Conservation (phyloP, 2,797 vertebrate genomes). For the Hippocampus kuda region DNA sequence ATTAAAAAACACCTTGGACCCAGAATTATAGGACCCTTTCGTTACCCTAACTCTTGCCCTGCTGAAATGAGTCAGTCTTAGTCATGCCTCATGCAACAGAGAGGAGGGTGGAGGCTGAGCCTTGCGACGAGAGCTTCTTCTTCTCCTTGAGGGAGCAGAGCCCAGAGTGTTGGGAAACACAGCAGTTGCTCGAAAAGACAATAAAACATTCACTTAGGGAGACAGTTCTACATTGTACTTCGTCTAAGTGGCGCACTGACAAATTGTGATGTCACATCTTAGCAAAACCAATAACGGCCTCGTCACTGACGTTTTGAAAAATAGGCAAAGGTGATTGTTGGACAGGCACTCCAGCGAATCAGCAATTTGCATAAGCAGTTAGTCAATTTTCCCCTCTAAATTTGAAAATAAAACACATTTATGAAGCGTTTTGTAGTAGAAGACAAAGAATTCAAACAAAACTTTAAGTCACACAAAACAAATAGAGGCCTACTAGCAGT, state of each 20-base stretch:
- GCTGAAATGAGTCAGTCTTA: background rate
- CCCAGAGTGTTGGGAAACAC: background rate
- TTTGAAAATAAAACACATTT: too few species aligned
- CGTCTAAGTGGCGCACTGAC: too few species aligned
- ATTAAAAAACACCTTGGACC: too few species aligned
- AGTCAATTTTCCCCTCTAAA: background rate
- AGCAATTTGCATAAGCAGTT: background rate
- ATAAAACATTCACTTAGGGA: background rate
- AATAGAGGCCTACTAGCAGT: conserved; percentile 9
- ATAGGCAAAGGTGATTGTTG: too few species aligned
- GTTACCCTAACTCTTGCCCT: background rate
- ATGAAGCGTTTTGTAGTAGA: too few species aligned
- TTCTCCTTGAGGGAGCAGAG: background rate
- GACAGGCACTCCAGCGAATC: too few species aligned
- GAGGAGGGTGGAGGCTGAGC: background rate
- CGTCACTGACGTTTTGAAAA: too few species aligned
- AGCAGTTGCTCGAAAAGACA: background rate
- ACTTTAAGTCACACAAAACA: background rate
- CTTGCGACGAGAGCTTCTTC: background rate
- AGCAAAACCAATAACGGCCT: too few species aligned
- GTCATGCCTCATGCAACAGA: background rate
- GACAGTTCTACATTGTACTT: too few species aligned
- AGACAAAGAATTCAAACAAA: background rate
- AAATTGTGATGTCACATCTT: too few species aligned
- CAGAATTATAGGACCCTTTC: background rate